These are phyloP conservation scores for Pygocentrus nattereri DNA, from an alignment of 2,797 vertebrate genomes.

Conservation along the genomic window DNA sequence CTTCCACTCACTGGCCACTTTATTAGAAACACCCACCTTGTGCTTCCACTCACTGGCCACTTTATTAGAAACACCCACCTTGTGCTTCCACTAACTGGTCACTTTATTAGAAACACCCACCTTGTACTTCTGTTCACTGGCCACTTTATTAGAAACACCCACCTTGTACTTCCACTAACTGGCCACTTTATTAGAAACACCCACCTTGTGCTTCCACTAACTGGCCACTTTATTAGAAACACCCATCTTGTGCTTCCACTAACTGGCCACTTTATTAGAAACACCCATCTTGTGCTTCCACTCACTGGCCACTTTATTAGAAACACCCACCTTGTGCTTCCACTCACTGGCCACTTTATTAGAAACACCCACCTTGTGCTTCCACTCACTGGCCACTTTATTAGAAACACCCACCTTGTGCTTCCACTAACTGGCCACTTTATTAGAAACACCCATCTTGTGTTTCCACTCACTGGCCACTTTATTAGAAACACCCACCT, in stretches of 20 bases:
- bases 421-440: not conserved
- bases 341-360: not conserved
- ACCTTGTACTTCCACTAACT: no score
- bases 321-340: no score
- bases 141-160: no score
- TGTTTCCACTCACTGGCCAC: no score
- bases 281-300: not conserved
- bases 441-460: not conserved
- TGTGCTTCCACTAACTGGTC: no score
- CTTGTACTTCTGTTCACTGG: no score
- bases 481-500: not conserved
- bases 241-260: not conserved
- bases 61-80: no score
- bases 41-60: no score
- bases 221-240: not conserved
- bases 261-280: not conserved
- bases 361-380: not conserved
- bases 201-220: no score
- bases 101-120: no score
- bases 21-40: not conserved
- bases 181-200: no score
- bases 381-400: not conserved
- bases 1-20: not conserved
- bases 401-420: not conserved
- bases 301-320: not conserved